These are phyloP conservation scores for Seriola dumerili DNA, from an alignment of 2,113 vertebrate genomes.

Conservation along the genomic window DNA sequence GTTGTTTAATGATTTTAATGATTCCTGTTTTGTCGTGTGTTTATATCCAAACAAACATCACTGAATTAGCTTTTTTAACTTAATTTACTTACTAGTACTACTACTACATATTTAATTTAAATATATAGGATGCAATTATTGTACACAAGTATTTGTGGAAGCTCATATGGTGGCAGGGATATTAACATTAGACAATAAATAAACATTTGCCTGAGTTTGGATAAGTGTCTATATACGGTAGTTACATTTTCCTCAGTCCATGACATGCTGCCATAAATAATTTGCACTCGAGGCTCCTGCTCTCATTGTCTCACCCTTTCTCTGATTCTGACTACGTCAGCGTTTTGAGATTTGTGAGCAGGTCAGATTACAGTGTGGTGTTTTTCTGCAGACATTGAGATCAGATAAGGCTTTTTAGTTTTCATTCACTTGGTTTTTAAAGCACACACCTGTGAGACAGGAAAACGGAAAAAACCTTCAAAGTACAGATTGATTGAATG, in stretches of 20 bases:
- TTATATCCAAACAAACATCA: neutral
- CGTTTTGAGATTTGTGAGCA: constrained; percentile 31
- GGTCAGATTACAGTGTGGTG: neutral
- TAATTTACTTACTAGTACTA: neutral
- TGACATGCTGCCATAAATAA: constrained; percentile 12
- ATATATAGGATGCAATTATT: neutral
- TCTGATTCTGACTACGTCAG: constrained; percentile 1
- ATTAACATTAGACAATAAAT: neutral
- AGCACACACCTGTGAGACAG: constrained; percentile 1
- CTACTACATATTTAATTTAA: neutral
- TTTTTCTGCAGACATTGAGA: constrained; percentile 10
- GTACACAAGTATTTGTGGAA: neutral
- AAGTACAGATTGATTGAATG: neutral
- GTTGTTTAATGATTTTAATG: neutral
- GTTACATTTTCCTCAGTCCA: neutral
- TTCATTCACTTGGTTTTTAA: neutral
- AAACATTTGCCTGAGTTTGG: neutral
- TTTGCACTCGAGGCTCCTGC: neutral
- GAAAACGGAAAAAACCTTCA: neutral
- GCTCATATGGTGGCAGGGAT: neutral
- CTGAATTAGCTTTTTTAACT: neutral
- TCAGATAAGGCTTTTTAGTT: constrained; percentile 27
- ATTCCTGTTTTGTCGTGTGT: neutral
- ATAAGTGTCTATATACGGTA: neutral
- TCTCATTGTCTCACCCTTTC: neutral